A percentile compares a stretch with the other conserved stretches of the same genome.
phyloP scores from a whole-genome alignment of 2,797 vertebrate genomes.

The Australoheros facetus region DNA sequence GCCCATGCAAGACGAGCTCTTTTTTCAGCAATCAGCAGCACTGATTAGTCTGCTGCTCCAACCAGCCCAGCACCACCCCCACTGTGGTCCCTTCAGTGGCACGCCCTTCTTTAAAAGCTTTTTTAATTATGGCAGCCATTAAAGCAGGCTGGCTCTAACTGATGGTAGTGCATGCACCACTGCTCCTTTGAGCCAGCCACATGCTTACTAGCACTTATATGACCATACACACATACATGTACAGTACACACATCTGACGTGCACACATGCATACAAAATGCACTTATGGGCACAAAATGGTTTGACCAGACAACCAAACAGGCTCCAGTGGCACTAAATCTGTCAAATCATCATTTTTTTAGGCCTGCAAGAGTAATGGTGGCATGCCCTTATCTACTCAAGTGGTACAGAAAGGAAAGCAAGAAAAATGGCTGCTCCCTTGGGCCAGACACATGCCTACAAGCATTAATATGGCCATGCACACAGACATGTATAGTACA shows the following conservation, averaged over 20 bases:
- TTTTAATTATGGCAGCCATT: conserved; percentile 83
- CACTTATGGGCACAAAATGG: conserved; percentile 33
- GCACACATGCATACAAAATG: conserved; percentile 37
- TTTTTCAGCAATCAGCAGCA: background rate
- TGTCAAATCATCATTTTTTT: conserved; percentile 43
- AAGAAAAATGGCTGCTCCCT: conserved; percentile 46
- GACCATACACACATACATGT: conserved; percentile 36
- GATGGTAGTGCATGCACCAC: conserved; percentile 53
- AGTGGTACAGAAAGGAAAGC: conserved; percentile 13
- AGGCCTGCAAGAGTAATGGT: conserved; percentile 45
- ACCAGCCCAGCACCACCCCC: conserved; percentile 35
- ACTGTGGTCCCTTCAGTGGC: conserved; percentile 58
- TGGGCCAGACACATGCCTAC: conserved; percentile 52
- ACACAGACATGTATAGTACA: conserved; percentile 22
- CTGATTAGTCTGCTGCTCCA: conserved; percentile 23
- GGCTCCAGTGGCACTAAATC: conserved; percentile 66
- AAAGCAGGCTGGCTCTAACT: conserved; percentile 62
- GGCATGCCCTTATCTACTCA: conserved; percentile 46
- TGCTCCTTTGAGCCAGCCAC: conserved; percentile 58
- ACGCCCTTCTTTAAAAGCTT: conserved; percentile 82
- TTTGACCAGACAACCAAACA: conserved; percentile 55
- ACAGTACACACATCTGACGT: conserved; percentile 3
- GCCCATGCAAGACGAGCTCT: background rate
- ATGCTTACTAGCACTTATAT: conserved; percentile 55
- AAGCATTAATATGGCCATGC: conserved; percentile 52